These are phyloP conservation scores for Ochotona princeps DNA, from an alignment of 2,113 vertebrate genomes.

Conservation along the genomic window DNA sequence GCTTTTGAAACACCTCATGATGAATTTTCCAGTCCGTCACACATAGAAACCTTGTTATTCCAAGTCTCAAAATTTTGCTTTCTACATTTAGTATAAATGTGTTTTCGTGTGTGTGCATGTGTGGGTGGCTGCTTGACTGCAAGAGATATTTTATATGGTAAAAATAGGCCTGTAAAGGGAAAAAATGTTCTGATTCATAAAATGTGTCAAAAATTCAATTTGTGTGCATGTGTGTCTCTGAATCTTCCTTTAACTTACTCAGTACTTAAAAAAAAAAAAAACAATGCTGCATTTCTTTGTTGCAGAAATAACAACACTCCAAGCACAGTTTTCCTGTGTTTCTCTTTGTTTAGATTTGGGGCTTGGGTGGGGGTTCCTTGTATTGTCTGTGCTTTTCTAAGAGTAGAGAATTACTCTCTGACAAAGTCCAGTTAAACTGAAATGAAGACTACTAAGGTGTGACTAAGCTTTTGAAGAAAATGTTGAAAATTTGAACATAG, in stretches of 20 bases:
- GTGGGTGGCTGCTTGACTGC: neutral
- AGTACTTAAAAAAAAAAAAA: conserved; percentile 22
- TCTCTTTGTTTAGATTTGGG: conserved; percentile 59
- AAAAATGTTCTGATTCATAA: neutral
- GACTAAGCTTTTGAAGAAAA: neutral
- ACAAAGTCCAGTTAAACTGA: neutral
- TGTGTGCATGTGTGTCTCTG: neutral
- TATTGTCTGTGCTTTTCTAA: conserved; percentile 60
- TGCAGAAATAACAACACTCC: neutral
- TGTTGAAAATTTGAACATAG: neutral
- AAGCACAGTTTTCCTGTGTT: conserved; percentile 67
- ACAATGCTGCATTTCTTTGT: conserved; percentile 22
- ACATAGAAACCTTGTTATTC: neutral
- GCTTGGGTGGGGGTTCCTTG: conserved; percentile 70
- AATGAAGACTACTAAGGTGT: neutral
- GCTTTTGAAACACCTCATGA: neutral
- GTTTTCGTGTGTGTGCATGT: neutral
- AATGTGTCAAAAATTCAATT: neutral
- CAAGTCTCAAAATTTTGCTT: conserved; percentile 3
- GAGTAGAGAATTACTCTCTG: neutral
- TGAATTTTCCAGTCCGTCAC: neutral
- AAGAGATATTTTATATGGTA: neutral
- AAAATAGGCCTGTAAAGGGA: neutral
- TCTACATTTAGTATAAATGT: neutral
- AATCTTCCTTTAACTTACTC: neutral